These are phyloP conservation scores for Halcyon senegalensis DNA, from an alignment of 2,113 vertebrate species.

Conservation along the genomic window DNA sequence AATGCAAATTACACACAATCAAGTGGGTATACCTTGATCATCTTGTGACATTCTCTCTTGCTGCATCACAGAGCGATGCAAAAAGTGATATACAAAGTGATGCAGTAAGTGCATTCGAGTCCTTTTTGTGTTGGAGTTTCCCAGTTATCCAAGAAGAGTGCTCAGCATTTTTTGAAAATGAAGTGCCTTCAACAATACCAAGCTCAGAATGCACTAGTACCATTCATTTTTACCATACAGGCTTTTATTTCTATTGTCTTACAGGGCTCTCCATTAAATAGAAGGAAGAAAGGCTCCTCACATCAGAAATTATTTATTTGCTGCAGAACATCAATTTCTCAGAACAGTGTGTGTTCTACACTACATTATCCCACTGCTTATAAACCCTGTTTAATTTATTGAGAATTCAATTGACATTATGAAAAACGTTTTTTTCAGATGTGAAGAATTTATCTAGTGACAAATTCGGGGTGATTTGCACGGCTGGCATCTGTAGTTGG, in stretches of 20 bases:
- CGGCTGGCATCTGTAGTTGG: background rate
- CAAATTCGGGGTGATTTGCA: too few species aligned
- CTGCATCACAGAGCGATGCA: background rate
- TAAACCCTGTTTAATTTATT: background rate
- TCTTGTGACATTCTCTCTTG: background rate
- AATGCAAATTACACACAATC: background rate
- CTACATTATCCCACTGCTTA: background rate
- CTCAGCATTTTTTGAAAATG: background rate
- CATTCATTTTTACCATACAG: background rate
- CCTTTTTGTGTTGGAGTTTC: background rate
- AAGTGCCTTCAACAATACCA: background rate
- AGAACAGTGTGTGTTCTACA: background rate
- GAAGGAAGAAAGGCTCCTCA: background rate
- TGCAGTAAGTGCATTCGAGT: background rate
- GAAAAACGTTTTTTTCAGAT: background rate
- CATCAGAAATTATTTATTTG: background rate
- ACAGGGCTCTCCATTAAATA: background rate
- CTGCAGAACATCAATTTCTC: background rate
- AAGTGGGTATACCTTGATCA: background rate
- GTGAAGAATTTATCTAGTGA: accelerated
- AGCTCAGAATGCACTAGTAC: background rate
- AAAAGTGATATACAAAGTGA: background rate
- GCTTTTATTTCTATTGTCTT: background rate
- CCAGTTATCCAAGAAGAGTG: background rate
- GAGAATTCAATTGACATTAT: background rate